A percentile compares a stretch with the other conserved stretches of the same genome.
Evolutionary conservation across 2,888 invertebrate genomes (phyloP).

Genomic region (Drosophila planitibia): DNA sequence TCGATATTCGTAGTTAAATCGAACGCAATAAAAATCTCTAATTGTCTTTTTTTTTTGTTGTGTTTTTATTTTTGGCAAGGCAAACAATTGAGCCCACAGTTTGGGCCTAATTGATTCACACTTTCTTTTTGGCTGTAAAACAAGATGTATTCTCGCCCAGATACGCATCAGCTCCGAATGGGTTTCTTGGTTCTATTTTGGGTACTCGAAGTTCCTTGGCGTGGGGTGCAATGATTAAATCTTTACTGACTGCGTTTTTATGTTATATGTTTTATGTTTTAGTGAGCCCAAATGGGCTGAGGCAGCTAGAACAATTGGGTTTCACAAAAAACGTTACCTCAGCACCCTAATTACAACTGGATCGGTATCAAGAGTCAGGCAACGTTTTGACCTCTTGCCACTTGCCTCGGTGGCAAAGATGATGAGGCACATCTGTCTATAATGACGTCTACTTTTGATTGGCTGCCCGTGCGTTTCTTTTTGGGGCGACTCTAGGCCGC

Average conservation of each 20-base stretch:
- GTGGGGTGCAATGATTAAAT: constrained; percentile 60
- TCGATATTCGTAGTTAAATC: constrained; percentile 59
- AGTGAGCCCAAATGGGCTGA: neutral
- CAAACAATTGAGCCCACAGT: constrained; percentile 61
- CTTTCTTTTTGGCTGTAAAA: constrained; percentile 79
- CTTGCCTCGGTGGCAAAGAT: constrained; percentile 29
- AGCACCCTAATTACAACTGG: constrained; percentile 47
- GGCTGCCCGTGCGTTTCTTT: constrained; percentile 27
- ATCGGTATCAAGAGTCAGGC: constrained; percentile 45
- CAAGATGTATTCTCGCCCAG: constrained; percentile 61
- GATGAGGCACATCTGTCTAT: constrained; percentile 57
- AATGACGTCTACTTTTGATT: constrained; percentile 64
- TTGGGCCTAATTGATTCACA: constrained; percentile 82
- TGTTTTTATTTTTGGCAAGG: constrained; percentile 61
- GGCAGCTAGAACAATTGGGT: constrained; percentile 49
- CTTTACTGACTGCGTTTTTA: constrained; percentile 53
- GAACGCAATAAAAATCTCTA: constrained; percentile 72
- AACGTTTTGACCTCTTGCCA: constrained; percentile 26
- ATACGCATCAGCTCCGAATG: constrained; percentile 19
- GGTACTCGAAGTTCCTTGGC: neutral
- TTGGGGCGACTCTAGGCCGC: constrained; percentile 17
- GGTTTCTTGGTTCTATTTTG: constrained; percentile 26
- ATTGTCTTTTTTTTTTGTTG: constrained; percentile 57
- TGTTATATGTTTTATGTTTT: neutral
- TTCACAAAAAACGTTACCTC: constrained; percentile 40